These are phyloP conservation scores for Rotaria socialis DNA, from an alignment of 2,888 invertebrate genomes.

Conservation along the genomic window DNA sequence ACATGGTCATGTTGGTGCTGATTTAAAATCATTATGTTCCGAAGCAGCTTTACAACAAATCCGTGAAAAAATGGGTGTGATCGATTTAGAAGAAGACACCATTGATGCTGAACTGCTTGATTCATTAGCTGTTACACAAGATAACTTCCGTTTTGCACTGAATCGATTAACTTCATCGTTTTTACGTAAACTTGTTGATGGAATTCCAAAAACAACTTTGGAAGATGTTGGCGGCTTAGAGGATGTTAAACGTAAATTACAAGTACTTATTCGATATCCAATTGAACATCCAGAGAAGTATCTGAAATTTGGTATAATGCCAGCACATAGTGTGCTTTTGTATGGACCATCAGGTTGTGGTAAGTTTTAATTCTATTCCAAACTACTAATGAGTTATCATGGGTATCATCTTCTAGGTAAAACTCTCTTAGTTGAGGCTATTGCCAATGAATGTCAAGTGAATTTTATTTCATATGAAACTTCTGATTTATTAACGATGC, in stretches of 20 bases:
- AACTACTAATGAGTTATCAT: no score
- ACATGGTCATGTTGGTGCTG: no score
- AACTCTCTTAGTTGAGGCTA: slow-evolving; percentile 73
- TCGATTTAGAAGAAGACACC: slow-evolving; percentile 96
- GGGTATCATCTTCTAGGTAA: slow-evolving; percentile 61
- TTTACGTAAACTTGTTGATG: slow-evolving; percentile 88
- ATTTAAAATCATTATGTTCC: neutral
- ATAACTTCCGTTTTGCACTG: slow-evolving; percentile 93
- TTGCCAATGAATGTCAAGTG: slow-evolving; percentile 64
- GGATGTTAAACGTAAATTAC: no score
- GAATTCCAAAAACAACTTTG: slow-evolving; percentile 96
- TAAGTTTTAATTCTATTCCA: slow-evolving; percentile 50
- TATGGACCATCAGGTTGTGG: slow-evolving; percentile 97
- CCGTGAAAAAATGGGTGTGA: slow-evolving; percentile 98
- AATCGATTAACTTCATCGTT: slow-evolving; percentile 70
- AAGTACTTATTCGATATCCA: slow-evolving; percentile 69
- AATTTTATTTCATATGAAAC: slow-evolving; percentile 79
- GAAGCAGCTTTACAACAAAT: no score
- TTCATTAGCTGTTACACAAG: slow-evolving; percentile 61
- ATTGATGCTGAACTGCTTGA: slow-evolving; percentile 96
- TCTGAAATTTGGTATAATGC: slow-evolving; percentile 99
- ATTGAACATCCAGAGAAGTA: slow-evolving; percentile 99
- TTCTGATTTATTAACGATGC: slow-evolving; percentile 79
- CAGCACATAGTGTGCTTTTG: slow-evolving; percentile 92
- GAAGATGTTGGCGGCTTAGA: slow-evolving; percentile 74